These are phyloP conservation scores for Sitobion miscanthi DNA, from an alignment of 1,140 invertebrate species.

Conservation along the genomic window DNA sequence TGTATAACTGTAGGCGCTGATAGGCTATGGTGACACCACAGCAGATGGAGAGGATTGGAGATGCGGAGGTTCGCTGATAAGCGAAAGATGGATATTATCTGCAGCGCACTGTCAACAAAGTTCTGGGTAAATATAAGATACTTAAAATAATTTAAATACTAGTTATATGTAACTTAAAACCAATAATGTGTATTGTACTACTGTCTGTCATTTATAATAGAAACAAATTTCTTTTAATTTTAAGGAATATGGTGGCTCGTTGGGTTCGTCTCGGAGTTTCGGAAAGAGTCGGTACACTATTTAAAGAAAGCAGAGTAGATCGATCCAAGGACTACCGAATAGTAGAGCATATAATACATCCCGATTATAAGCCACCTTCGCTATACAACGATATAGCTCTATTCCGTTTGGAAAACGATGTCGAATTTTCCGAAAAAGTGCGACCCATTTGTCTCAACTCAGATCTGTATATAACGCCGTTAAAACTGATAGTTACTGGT, in stretches of 20 bases:
- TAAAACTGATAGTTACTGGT: constrained; percentile 65
- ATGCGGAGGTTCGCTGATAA: constrained; percentile 39
- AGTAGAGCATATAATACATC: constrained; percentile 63
- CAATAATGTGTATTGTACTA: neutral
- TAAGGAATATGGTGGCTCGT: constrained; percentile 21
- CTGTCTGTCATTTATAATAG: neutral
- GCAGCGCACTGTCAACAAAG: constrained; percentile 14
- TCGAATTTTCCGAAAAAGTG: constrained; percentile 61
- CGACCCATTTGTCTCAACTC: constrained; percentile 66
- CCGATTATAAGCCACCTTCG: constrained; percentile 62
- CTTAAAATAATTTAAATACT: neutral
- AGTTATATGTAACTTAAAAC: neutral
- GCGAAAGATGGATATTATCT: neutral
- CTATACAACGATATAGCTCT: constrained; percentile 61
- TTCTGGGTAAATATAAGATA: neutral
- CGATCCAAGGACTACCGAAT: constrained; percentile 60
- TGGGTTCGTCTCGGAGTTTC: constrained; percentile 61
- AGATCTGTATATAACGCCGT: neutral
- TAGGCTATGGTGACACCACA: neutral
- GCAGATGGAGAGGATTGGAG: neutral
- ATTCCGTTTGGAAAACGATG: constrained; percentile 63
- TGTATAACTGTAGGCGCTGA: neutral
- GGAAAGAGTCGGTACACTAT: constrained; percentile 56
- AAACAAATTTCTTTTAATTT: neutral
- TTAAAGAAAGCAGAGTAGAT: constrained; percentile 58